Evolutionary conservation across 2,888 invertebrate species (phyloP), one percentile per base, ranked within the genome.

Genomic region (Brassicogethes aeneus): DNA sequence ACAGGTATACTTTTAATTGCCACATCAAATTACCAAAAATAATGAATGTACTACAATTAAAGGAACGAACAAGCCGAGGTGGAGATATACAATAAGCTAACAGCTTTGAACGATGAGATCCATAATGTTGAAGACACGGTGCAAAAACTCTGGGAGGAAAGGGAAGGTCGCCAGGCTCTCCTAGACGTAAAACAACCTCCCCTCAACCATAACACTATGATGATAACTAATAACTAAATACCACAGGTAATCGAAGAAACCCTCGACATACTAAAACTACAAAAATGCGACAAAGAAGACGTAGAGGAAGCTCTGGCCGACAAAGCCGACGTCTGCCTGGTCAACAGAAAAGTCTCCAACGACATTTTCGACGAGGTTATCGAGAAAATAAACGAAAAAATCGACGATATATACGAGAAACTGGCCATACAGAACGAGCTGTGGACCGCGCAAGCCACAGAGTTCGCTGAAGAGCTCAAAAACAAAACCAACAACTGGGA

Each of bases 331-430:
- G 70, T 79, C 37, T 74, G 76, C 1, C 71, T 76, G 58, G 66
- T 86, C 42, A 79, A 83, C 40, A 72, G 79, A 31, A 86, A 86
- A 58, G 85, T 85, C 3, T 85, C 85, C 0, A 73, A 79, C 45
- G 82, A 82, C 44, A 78, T 81, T 56, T 80, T 86, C 59, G 80
- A 83, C 51, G 72, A 76, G 37, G 79, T 78, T 7, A 81, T 79
- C 47, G 79, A 81, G 40, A 82, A 82, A 46, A 69, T 84, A 0
- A 72, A 80, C 0, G 74, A 71, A 37, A 75, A 75, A 10, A 65
- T 85, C 15, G 77, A 83, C 45, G 79, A 82, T 40, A 75, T 80
- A 0, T 64, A 81, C 17, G 68, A 67, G 1, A 81, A 79, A 60
- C 70, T 82, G 2, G 71, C 70, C 34, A 67, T 75, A 53, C 82